Base-by-base conservation (phyloP, 2,797 vertebrate genomes). In the Sebastes umbrosus region DNA sequence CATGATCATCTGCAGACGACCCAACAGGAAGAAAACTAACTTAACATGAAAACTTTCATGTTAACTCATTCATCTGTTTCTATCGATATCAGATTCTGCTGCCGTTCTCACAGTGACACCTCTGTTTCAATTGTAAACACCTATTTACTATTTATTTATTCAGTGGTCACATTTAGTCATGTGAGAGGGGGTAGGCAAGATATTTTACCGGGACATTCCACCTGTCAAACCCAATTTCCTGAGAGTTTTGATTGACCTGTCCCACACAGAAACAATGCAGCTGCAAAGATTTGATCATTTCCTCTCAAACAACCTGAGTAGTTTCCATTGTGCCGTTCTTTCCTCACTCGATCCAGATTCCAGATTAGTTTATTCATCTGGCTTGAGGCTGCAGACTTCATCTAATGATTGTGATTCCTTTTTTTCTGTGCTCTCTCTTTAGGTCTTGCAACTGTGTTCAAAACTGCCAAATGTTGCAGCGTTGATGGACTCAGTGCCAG, bases 181-280 rank as follows among this genome's bases (percentile, higher is more conserved):
- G 65, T 83, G 86, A 80, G 60, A 46, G 13, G 78, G 73, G 84
- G 78, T 16, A 81, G 80, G 78, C 73, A 60, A 80, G 57, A 69
- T 43, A 67, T 88, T 89, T 89, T 74, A 77, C 80, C 69, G 65
- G 77, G 86, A 88, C 93, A 96, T 96, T 96, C 93, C 95, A 92
- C 87, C 85, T 93, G 94, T 95, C 95, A 93, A 85, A 90, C 79
- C 73, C 84, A 86, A 96, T 96, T 96, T 96, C 94, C 94, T 94
- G 90, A 77, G 75, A 75, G 63, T 65, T 89, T 87, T 93, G 93
- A 94, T 78, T 83, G 92, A 89, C 79, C 83, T 93, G 80, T 85
- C 58, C 29, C 63, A 77, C 79, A 54, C 54, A 77, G 84, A 88
- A 92, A 94, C 91, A 95, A 92, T 88, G 65, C 82, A 81, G 83